Conservation (phyloP, 2,888 invertebrate species). For the Octonoba sinensis region DNA sequence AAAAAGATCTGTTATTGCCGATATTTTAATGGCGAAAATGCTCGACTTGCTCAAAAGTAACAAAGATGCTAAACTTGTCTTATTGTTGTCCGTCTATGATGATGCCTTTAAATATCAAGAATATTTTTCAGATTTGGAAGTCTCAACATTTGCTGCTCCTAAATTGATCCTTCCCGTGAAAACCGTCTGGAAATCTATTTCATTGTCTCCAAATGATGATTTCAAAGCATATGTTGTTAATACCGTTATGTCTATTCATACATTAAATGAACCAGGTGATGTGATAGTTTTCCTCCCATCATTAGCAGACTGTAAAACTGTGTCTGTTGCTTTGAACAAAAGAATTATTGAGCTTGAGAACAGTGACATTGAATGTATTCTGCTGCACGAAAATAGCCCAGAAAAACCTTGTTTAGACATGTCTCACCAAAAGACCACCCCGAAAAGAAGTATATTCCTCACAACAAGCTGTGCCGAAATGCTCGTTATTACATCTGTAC, state of each 20-base stretch:
- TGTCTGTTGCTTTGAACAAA: neutral
- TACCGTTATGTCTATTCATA: constrained; percentile 31
- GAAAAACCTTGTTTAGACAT: neutral
- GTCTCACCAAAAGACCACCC: neutral
- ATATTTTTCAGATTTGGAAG: constrained; percentile 1
- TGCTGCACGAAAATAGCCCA: constrained; percentile 24
- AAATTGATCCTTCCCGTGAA: constrained; percentile 34
- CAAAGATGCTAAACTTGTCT: neutral
- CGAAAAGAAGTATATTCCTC: constrained; percentile 33
- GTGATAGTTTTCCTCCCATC: constrained; percentile 38
- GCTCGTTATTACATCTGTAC: constrained; percentile 22
- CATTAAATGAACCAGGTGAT: constrained; percentile 35
- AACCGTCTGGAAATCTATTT: constrained; percentile 36
- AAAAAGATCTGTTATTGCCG: constrained; percentile 28
- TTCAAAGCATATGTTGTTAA: constrained; percentile 25
- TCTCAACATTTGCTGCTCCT: constrained; percentile 16
- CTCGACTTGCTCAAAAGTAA: neutral
- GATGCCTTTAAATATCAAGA: constrained; percentile 7
- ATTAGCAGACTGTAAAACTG: constrained; percentile 17
- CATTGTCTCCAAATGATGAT: constrained; percentile 18
- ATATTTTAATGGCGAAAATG: constrained; percentile 40
- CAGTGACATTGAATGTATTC: constrained; percentile 8
- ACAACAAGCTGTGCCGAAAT: constrained; percentile 18
- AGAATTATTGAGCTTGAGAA: neutral
- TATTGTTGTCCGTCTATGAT: constrained; percentile 3